Percentiles rank a stretch among this genome's conserved stretches.
Evolutionary conservation across 2,113 vertebrate species (phyloP).

Genomic region (Syngnathus floridae): DNA sequence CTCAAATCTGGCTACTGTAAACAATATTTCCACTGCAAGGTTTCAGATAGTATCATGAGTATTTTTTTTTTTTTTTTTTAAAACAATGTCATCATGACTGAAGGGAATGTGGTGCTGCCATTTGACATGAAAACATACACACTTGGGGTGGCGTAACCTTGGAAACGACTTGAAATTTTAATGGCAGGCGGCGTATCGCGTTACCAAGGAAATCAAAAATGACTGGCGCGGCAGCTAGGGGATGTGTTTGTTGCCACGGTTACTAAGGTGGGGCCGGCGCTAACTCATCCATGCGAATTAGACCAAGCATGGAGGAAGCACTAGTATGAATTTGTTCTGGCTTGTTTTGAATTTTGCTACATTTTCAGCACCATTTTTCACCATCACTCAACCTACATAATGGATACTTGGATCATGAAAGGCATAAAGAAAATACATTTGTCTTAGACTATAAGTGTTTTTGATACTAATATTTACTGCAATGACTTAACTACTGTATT

Average conservation of each 20-base stretch:
- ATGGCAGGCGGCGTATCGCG: conserved; percentile 13
- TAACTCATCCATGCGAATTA: not conserved
- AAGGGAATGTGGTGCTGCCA: conserved; percentile 21
- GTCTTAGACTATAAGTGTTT: not conserved
- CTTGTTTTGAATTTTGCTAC: not conserved
- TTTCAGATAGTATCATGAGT: not conserved
- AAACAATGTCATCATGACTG: not conserved
- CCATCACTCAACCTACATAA: no score
- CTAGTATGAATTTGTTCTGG: not conserved
- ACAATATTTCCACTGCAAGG: not conserved
- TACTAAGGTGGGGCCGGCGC: conserved; percentile 10
- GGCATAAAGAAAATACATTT: no score
- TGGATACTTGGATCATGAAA: no score
- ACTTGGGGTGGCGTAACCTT: conserved; percentile 34
- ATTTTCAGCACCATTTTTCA: not conserved
- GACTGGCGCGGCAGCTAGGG: conserved; percentile 18
- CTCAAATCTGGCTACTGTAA: not conserved
- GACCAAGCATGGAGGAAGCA: not conserved
- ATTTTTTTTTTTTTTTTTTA: no score
- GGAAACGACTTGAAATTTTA: conserved; percentile 25
- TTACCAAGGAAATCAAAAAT: conserved; percentile 14
- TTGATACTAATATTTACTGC: not conserved
- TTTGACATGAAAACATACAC: conserved; percentile 10
- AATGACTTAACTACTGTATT: not conserved
- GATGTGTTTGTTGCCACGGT: conserved; percentile 31